Base-by-base conservation (phyloP, 2,113 vertebrate genomes). In the Morone saxatilis region DNA sequence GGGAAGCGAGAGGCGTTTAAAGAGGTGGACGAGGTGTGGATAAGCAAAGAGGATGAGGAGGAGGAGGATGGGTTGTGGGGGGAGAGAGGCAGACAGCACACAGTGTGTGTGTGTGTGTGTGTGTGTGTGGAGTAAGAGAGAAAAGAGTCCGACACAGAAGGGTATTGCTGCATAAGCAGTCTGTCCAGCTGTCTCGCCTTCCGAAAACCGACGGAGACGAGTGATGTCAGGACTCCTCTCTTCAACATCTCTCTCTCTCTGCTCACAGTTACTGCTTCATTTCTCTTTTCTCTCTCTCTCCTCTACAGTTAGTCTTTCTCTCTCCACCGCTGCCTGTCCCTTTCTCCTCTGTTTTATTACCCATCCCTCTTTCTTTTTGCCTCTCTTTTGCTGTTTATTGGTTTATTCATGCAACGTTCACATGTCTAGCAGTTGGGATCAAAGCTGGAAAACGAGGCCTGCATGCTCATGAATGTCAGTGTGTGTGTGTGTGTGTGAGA, bases 161-260 rank as follows among this genome's bases (percentile, higher is more conserved):
- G 93, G 91, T 92, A 93, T 94, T 92, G 91, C 91, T 93, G 93
- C 81, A 94, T 94, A 94, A 94, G 92, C 92, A 95, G 91, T 88
- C 89, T 91, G 91, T 93, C 89, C 90, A 88, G 83, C 89, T 93
- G 92, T 93, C 92, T 92, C 65, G 74, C 78, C 79, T 89, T 31
- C 72, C 22, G 59, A 89, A 81, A 92, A 83, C 70, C 75, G 9
- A 69, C 53, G 0, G 73, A 94, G 88, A 93, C 89, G 62, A 90
- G 84, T 41, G 77, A 77, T 85, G 89, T 92, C 92, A 91, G 86
- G 70, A 84, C 78, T 89, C 71, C n/a, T 70, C 76, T 84, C 90
- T 78, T 90, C 89, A 76, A 83, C 88, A 78, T 87, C 84, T 90
- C 66, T 81, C 81, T 92, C 81, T 92, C 81, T 74, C 76, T 72